Conservation (phyloP, 2,888 invertebrate genomes). For the Protodeltote pygarga region DNA sequence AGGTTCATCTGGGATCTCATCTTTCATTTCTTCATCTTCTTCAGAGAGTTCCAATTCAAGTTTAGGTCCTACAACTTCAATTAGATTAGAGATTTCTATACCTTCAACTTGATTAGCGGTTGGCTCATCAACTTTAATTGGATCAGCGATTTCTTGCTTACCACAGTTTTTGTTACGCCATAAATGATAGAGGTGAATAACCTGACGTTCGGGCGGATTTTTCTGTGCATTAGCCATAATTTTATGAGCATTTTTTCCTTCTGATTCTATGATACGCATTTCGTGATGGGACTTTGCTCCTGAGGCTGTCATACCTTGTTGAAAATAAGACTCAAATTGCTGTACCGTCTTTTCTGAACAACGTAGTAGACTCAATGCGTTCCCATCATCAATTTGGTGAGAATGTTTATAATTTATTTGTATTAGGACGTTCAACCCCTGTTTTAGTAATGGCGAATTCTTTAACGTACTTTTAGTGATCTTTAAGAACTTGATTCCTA, state of each 20-base stretch:
- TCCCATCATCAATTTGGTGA: constrained; percentile 25
- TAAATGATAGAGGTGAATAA: constrained; percentile 27
- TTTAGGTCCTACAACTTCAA: too few species aligned
- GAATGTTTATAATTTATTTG: constrained; percentile 36
- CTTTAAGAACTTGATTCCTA: constrained; percentile 29
- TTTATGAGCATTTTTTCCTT: constrained; percentile 16
- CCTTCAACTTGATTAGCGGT: too few species aligned
- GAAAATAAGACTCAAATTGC: constrained; percentile 36
- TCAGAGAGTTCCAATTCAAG: too few species aligned
- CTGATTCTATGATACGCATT: constrained; percentile 35
- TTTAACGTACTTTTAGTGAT: constrained; percentile 7
- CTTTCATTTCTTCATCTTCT: too few species aligned
- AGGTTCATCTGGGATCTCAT: too few species aligned
- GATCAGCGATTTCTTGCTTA: constrained; percentile 18
- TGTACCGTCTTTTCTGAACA: constrained; percentile 40
- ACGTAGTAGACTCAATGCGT: constrained; percentile 36
- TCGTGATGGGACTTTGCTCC: constrained; percentile 32
- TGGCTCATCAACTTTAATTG: constrained; percentile 9
- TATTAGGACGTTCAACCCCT: constrained; percentile 33
- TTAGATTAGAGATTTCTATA: too few species aligned
- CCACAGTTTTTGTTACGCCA: constrained; percentile 20
- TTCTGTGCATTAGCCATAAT: constrained; percentile 22
- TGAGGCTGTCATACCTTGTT: constrained; percentile 37
- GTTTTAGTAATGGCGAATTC: constrained; percentile 30
- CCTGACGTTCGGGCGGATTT: constrained; percentile 23